These are phyloP conservation scores for Ivindomyrus marchei DNA, from an alignment of 2,113 vertebrate genomes.

Conservation along the genomic window DNA sequence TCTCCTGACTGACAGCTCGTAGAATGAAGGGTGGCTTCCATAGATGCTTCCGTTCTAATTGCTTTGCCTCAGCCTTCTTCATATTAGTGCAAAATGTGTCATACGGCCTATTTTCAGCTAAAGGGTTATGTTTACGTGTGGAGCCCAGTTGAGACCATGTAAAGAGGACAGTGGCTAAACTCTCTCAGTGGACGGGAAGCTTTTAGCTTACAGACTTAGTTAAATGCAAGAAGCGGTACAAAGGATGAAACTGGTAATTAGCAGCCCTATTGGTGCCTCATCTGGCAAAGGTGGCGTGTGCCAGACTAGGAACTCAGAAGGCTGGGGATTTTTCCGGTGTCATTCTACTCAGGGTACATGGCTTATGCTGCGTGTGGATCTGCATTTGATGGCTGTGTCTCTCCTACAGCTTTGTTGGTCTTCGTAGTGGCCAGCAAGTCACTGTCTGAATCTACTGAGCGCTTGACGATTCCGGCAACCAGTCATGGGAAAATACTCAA, in stretches of 20 bases:
- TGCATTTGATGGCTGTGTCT: not conserved
- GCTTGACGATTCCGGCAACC: not conserved
- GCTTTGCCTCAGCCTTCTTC: slow-evolving; percentile 43
- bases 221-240: not conserved
- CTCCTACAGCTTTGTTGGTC: not conserved
- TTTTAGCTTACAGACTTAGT: not conserved
- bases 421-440: not conserved
- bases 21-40: slow-evolving; percentile 41
- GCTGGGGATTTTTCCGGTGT: not conserved
- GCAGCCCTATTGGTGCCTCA: not conserved
- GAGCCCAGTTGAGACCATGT: not conserved
- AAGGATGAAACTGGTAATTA: not conserved
- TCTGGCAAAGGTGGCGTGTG: not conserved
- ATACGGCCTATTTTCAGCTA: slow-evolving; percentile 47
- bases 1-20: slow-evolving; percentile 52
- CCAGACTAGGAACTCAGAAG: not conserved
- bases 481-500: not conserved
- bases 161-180: not conserved
- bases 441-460: not conserved
- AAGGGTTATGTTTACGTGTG: slow-evolving; percentile 32
- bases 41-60: slow-evolving; percentile 58
- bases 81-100: slow-evolving; percentile 47
- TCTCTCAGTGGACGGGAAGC: not conserved
- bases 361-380: not conserved
- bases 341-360: not conserved